Evolutionary conservation across 1,140 invertebrate species (phyloP), one percentile per base, ranked within the genome.

Genomic region (Pseudomyrmex sp.): DNA sequence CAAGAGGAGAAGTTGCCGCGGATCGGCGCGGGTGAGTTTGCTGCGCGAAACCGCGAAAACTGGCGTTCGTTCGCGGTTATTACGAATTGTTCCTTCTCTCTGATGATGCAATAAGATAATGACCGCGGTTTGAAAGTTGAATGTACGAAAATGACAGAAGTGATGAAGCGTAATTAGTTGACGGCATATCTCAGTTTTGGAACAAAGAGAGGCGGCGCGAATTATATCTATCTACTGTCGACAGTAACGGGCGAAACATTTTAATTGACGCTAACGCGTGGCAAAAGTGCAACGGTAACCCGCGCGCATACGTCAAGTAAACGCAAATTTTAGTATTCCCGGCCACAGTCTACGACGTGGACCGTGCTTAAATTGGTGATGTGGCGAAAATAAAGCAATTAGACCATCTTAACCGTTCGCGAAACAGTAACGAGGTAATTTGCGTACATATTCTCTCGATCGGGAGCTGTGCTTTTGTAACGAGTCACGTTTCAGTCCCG

Each of bases 91-190:
- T 80, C 76, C 44, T 59, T 7, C 35, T 35, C 35, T 35, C 35
- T 80, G 76, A 65, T 65, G 62, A 52, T 52, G 76, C 76, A 66
- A 80, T 80, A 59, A 72, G 76, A 80, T 70, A 80, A 80, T 80
- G 76, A 56, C 66, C 15, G 44, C 68, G 68, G 70, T 80, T 70
- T 72, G 15, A 80, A 61, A 70, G 54, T 80, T 48, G 54, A 80
- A 80, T 72, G 72, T 72, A 70, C 54, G 76, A 13, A 13, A 72
- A 72, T 26, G 65, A 70, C 76, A 35, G 20, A 48, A 13, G 65
- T 72, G 76, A 80, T 80, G 72, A 61, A 80, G 76, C 54, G 76
- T 80, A 80, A 80, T 80, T 80, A 80, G 54, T 80, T 48, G 66
- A 23, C 54, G 35, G 66, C 44, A 20, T 59, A 59, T 70, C 54